Conservation (phyloP, 2,888 invertebrate genomes). For the Aspidapion aeneum region DNA sequence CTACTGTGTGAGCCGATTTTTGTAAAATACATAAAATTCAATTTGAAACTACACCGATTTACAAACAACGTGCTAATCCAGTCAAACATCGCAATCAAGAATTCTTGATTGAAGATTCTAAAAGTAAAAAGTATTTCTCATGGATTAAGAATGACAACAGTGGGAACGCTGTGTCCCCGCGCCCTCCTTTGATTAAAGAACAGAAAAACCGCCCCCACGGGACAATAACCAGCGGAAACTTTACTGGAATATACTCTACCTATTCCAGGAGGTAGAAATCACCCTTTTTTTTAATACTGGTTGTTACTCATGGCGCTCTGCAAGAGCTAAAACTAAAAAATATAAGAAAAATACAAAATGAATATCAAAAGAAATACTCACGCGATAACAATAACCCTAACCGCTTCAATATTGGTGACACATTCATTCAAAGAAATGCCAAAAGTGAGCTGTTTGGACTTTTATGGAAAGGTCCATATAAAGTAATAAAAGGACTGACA, state of each 20-base stretch:
- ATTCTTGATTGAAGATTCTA: slow-evolving; percentile 29
- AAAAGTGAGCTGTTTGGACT: neutral
- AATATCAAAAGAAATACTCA: neutral
- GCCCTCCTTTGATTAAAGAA: slow-evolving; percentile 1
- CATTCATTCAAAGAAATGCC: neutral
- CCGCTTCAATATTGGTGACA: neutral
- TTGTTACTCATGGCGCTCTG: neutral
- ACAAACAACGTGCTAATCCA: slow-evolving; percentile 11
- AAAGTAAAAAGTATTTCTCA: slow-evolving; percentile 7
- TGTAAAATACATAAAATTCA: neutral
- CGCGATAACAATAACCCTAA: neutral
- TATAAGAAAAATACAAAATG: neutral
- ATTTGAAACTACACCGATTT: neutral
- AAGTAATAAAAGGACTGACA: too few relatives aligned
- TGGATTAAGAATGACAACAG: neutral
- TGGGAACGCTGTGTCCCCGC: neutral
- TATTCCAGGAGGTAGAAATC: neutral
- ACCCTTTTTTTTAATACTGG: neutral
- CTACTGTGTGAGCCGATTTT: neutral
- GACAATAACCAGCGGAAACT: neutral
- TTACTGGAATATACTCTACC: neutral
- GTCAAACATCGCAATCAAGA: slow-evolving; percentile 23
- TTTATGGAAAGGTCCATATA: neutral
- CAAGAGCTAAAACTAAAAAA: neutral
- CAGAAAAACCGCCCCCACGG: neutral